phyloP scores from a whole-genome alignment of 2,888 invertebrate genomes.

The Ectemnius lituratus region DNA sequence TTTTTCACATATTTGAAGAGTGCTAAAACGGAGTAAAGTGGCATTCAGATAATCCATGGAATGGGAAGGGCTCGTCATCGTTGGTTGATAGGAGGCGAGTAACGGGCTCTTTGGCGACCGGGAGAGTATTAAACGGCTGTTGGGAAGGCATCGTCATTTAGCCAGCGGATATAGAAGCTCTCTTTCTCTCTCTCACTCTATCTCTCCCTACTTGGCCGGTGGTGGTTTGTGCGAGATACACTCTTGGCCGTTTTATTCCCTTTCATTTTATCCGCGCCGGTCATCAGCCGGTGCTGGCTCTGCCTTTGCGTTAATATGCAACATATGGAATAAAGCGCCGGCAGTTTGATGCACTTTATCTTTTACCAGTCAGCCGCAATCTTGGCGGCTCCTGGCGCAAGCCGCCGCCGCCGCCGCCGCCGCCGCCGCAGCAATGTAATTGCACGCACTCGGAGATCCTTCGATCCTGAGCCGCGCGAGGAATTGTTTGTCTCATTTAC shows the following conservation, averaged over 20 bases:
- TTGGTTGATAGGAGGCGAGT: neutral
- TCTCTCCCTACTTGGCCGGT: no score
- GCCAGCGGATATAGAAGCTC: neutral
- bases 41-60: neutral
- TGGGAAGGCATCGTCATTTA: constrained; percentile 11
- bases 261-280: constrained; percentile 16
- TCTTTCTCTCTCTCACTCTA: neutral
- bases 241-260: constrained; percentile 15
- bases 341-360: constrained; percentile 6
- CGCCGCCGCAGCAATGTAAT: no score
- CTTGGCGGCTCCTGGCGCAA: constrained; percentile 3
- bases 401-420: no score
- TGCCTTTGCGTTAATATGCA: neutral
- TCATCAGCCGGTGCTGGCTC: neutral
- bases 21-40: neutral
- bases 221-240: neutral
- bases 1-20: no score
- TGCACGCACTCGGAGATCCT: no score
- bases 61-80: no score
- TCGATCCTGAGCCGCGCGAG: neutral
- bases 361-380: neutral
- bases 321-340: constrained; percentile 7
- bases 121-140: constrained; percentile 6
- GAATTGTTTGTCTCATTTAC: constrained; percentile 3
- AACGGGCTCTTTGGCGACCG: constrained; percentile 1